phyloP scores from a whole-genome alignment of 2,797 vertebrate species.

The Jordanella pulchra region DNA sequence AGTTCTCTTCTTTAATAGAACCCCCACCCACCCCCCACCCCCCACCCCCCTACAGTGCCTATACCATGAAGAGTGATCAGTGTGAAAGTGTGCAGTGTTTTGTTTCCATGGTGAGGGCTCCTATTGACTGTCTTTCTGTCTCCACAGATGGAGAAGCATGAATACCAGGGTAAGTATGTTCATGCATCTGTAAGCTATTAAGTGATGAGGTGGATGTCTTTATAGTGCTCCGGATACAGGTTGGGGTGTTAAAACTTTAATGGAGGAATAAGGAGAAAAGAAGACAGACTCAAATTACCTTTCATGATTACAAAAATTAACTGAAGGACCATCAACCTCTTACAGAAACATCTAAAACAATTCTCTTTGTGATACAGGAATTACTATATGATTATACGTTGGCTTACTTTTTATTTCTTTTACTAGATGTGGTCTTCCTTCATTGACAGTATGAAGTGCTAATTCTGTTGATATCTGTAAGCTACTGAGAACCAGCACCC shows the following conservation, averaged over 20 bases:
- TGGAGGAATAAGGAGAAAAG: conserved; percentile 20
- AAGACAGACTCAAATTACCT: conserved; percentile 6
- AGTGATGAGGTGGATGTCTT: conserved; percentile 12
- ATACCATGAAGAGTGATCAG: conserved; percentile 4
- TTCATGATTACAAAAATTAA: conserved; percentile 2
- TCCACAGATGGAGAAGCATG: conserved; percentile 13
- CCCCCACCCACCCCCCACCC: too few relatives aligned
- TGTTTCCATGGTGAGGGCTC: conserved; percentile 34
- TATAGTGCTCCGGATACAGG: conserved; percentile 9
- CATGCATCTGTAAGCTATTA: conserved; percentile 28
- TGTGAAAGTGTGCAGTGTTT: conserved; percentile 23
- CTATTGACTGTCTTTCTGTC: conserved; percentile 25
- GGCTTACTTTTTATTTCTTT: background rate
- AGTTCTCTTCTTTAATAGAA: conserved; percentile 25
- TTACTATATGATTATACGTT: conserved; percentile 9
- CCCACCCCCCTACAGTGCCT: conserved; percentile 9
- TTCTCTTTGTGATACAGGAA: background rate
- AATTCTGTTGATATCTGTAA: too few relatives aligned
- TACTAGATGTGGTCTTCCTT: background rate
- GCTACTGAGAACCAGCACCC: background rate
- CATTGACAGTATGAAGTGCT: background rate
- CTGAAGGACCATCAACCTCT: background rate
- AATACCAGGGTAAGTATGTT: conserved; percentile 8
- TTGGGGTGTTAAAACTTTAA: conserved; percentile 30
- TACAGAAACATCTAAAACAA: background rate